Percentiles rank a stretch among this genome's conserved stretches.
These are phyloP conservation scores for Leptura quadrifasciata DNA, from an alignment of 2,888 invertebrate species.

Conservation along the genomic window DNA sequence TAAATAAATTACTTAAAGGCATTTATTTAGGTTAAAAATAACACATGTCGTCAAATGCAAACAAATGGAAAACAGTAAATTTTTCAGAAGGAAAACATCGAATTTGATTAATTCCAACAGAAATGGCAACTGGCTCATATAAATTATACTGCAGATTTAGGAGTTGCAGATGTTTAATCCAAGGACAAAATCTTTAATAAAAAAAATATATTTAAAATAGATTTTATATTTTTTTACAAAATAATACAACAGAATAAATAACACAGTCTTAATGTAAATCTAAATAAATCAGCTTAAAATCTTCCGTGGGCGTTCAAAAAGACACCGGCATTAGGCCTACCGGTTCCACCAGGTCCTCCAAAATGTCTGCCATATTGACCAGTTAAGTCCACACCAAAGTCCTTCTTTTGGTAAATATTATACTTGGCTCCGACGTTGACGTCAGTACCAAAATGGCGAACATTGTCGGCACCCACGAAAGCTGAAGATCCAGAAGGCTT, in stretches of 20 bases:
- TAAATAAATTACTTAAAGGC: too few relatives aligned
- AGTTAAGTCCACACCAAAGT: constrained; percentile 59
- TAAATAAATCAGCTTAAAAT: constrained; percentile 30
- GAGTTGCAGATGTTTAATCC: too few relatives aligned
- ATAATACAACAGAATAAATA: background rate
- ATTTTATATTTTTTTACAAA: background rate
- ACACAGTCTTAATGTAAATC: background rate
- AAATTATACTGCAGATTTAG: too few relatives aligned
- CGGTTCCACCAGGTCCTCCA: constrained; percentile 61
- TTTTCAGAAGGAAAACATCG: too few relatives aligned
- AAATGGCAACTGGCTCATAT: too few relatives aligned
- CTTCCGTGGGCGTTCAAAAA: constrained; percentile 44
- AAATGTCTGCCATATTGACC: constrained; percentile 62
- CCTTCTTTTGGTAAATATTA: constrained; percentile 59
- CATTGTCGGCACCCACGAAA: constrained; percentile 58
- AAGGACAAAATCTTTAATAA: too few relatives aligned
- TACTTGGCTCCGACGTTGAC: constrained; percentile 57
- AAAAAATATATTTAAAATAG: too few relatives aligned
- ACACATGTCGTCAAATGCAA: too few relatives aligned
- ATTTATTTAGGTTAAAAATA: too few relatives aligned
- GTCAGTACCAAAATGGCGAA: constrained; percentile 60
- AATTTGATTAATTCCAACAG: too few relatives aligned
- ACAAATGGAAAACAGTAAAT: too few relatives aligned
- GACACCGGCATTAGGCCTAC: constrained; percentile 56
- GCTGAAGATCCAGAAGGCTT: constrained; percentile 59